A percentile compares a stretch with the other conserved stretches of the same genome.
These are phyloP conservation scores for Sclerodermus sp. DNA, from an alignment of 2,888 invertebrate species.

Conservation along the genomic window DNA sequence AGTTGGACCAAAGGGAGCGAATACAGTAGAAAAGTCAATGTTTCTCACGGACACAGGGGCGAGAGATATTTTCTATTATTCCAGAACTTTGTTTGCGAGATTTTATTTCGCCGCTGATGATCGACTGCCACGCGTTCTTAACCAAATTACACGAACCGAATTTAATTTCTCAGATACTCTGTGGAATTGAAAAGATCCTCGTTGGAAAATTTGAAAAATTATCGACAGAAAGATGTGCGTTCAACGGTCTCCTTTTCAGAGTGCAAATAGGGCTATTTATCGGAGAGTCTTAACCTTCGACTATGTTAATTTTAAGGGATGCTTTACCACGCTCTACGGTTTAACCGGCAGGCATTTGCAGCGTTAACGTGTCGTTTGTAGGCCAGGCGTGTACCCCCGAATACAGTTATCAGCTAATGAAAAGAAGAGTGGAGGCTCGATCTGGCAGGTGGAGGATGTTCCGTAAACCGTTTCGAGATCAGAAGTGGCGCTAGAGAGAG, in stretches of 20 bases:
- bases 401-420: constrained; percentile 54
- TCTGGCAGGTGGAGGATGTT: constrained; percentile 32
- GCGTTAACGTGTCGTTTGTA: constrained; percentile 52
- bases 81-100: too few relatives aligned
- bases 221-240: too few relatives aligned
- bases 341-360: constrained; percentile 10
- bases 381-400: constrained; percentile 40
- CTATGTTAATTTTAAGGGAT: constrained; percentile 30
- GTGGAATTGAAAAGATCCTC: too few relatives aligned
- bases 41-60: too few relatives aligned
- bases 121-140: too few relatives aligned
- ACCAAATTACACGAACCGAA: too few relatives aligned
- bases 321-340: constrained; percentile 16
- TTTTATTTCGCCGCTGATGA: too few relatives aligned
- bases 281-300: constrained; percentile 21
- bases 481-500: constrained; percentile 19
- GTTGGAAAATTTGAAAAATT: too few relatives aligned
- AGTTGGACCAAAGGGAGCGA: not conserved
- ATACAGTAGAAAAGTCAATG: constrained; percentile 16
- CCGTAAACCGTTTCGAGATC: constrained; percentile 29
- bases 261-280: too few relatives aligned
- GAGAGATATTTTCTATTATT: too few relatives aligned
- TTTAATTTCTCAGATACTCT: too few relatives aligned
- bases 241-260: too few relatives aligned
- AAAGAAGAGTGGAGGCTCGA: constrained; percentile 45